These are phyloP conservation scores for Diachasmimorpha longicaudata DNA, from an alignment of 1,140 invertebrate species.

Conservation along the genomic window DNA sequence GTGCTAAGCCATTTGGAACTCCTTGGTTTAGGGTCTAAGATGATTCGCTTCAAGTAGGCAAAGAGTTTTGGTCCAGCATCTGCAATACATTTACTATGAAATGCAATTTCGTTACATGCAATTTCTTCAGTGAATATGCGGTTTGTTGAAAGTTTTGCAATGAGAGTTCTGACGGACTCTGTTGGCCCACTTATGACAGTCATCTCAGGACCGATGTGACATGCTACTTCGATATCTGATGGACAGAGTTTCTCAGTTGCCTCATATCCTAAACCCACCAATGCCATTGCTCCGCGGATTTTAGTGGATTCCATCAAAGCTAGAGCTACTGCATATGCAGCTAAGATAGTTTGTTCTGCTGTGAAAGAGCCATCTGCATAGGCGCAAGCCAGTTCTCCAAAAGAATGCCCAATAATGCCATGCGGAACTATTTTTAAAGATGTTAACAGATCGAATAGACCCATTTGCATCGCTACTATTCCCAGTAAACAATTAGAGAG, in stretches of 20 bases:
- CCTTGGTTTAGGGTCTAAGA: constrained; percentile 72
- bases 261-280: constrained; percentile 67
- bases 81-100: constrained; percentile 73
- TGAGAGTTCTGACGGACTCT: constrained; percentile 57
- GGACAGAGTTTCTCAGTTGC: constrained; percentile 63
- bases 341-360: constrained; percentile 78
- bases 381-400: constrained; percentile 80
- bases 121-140: constrained; percentile 80
- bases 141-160: constrained; percentile 64
- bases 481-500: constrained; percentile 88
- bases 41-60: constrained; percentile 74
- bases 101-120: constrained; percentile 73
- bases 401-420: constrained; percentile 82
- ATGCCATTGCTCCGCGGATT: constrained; percentile 83
- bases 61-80: constrained; percentile 72
- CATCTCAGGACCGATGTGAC: constrained; percentile 74
- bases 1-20: constrained; percentile 86
- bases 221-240: constrained; percentile 70
- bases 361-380: constrained; percentile 85
- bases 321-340: constrained; percentile 83
- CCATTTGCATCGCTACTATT: constrained; percentile 85
- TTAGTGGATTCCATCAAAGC: constrained; percentile 82
- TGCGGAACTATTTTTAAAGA: constrained; percentile 73
- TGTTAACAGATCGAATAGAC: constrained; percentile 74
- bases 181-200: constrained; percentile 75